Evolutionary conservation across 2,797 vertebrate species (phyloP), one percentile per base, ranked within the genome.

Genomic region (Hephaestus fuliginosus): DNA sequence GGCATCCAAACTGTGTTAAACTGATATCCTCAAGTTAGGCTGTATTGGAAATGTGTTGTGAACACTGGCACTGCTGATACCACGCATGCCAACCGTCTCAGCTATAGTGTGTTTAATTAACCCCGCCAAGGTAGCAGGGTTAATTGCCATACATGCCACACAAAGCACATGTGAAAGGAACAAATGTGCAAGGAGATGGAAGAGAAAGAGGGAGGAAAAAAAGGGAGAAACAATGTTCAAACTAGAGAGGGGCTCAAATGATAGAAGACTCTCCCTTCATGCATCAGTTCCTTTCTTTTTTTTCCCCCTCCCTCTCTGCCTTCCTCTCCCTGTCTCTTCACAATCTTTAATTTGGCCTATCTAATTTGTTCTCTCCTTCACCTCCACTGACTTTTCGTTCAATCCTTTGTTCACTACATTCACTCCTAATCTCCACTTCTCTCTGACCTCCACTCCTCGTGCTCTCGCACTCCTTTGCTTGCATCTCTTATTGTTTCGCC

Each of bases 311-410:
- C 57, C 46, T 39, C 55, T 36, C 55, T 25, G 20, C 44, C 73
- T 78, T 72, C 51, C 55, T 46, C 70, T 36, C 49, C 7, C 74
- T 28, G 11, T 52, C 62, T 77, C 85, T 39, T 48, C 63, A 14
- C 78, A 48, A 57, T 81, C 80, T 89, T 88, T 87, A 84, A 91
- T 89, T 88, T 78, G 74, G 66, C 63, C 46, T 13, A 76, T 88
- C 74, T 84, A 74, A 92, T 88, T 90, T 84, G 56, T 65, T 82
- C 78, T 68, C 61, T 67, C 81, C 88, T 86, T 91, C 85, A 86
- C 90, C 88, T 85, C 63, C 69, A 48, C 70, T 7, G 61, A 83
- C 70, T 86, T 76, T 56, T 61, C 56, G 81, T 86, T 76, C 81
- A 70, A 25, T 76, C 48, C 65, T 81, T 83, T 86, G 71, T 88